Evolutionary conservation across 2,888 invertebrate species (phyloP), one percentile per base, ranked within the genome.

Genomic region (Aromia moschata): DNA sequence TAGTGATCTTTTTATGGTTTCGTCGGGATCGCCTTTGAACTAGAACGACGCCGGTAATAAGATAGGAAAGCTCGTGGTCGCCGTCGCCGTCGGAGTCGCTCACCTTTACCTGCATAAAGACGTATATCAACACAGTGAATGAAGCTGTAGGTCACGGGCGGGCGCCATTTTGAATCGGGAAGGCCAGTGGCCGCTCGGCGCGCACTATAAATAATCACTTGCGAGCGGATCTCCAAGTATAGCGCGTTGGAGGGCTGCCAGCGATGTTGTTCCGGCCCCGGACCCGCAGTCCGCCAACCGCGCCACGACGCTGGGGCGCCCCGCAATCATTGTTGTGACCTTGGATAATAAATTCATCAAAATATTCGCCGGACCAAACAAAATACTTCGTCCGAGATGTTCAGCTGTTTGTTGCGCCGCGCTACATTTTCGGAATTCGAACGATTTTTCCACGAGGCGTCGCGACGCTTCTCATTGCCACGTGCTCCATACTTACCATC

Each of bases 141-240:
- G 52, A 52, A 52, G 41, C 52, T 73, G 75, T 83, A 83, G 83
- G 84, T 83, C 83, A 83, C 81, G 83, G 83, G 82, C 83, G 80
- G n/a, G 68, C 76, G 76, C 74, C 74, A 79, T 79, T 77, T 76
- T 79, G 62, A 41, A 51, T 60, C 43, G 60, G 60, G 62, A 65
- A 65, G 70, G 77, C 70, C 71, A 71, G 76, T 74, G 75, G 75
- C 64, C 64, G 64, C 47, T 52, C 49, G 44, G 52, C 52, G 56
- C 33, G 54, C 79, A 83, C 87, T 88, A 88, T 87, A 86, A 88
- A 89, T 89, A 89, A 85, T 84, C 82, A 82, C 83, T 82, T 84
- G 83, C 84, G 76, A 84, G 83, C 83, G 83, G 85, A 91, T 90
- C 88, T 88, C 91, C 91, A 90, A 92, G 90, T 92, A 91, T 92